Conservation (phyloP, 2,888 invertebrate species). For the Drosophila suboccidentalis region DNA sequence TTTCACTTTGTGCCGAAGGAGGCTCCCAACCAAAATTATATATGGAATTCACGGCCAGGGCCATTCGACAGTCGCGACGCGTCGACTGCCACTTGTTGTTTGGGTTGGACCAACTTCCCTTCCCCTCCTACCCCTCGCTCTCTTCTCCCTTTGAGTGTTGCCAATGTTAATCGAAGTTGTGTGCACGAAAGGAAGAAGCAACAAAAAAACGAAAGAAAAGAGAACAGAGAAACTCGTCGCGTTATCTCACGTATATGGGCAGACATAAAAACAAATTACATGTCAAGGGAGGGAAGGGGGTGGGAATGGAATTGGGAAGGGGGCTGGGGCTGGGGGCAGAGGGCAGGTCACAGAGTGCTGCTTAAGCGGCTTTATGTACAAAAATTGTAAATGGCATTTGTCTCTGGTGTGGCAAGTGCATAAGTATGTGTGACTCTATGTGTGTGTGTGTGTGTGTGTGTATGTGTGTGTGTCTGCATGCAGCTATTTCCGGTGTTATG, state of each 20-base stretch:
- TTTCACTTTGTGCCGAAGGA: constrained; percentile 66
- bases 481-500: constrained; percentile 79
- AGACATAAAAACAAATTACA: constrained; percentile 81
- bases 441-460: constrained; percentile 17
- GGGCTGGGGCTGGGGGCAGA: neutral
- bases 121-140: too few species aligned
- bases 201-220: constrained; percentile 19
- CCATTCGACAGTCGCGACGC: constrained; percentile 38
- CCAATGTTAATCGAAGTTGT: constrained; percentile 80
- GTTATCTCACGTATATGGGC: constrained; percentile 80
- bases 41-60: constrained; percentile 80
- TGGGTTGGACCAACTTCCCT: constrained; percentile 21
- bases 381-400: constrained; percentile 82
- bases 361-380: constrained; percentile 80
- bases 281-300: constrained; percentile 40
- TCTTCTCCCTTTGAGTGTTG: constrained; percentile 56
- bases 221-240: constrained; percentile 52
- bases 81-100: constrained; percentile 35
- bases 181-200: constrained; percentile 45
- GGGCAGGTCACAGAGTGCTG: constrained; percentile 56
- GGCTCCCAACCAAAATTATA: constrained; percentile 64
- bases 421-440: constrained; percentile 16
- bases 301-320: neutral
- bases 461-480: constrained; percentile 48
- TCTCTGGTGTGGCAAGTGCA: constrained; percentile 41